Evolutionary conservation across 2,797 vertebrate genomes (phyloP), one percentile per base, ranked within the genome.

Genomic region (Lagodon rhomboides): DNA sequence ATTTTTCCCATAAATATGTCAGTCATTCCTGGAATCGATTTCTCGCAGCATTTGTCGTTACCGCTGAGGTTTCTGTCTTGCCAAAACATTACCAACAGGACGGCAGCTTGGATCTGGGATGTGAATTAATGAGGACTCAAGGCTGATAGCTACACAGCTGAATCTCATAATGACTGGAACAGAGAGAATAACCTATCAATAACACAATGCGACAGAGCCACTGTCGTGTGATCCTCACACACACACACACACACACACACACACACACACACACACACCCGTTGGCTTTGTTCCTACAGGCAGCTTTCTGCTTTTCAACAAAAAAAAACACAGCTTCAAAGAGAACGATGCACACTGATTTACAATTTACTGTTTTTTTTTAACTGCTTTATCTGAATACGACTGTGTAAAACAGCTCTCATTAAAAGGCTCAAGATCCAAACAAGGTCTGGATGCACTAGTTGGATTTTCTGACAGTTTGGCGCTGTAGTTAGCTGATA

Each of bases 121-220:
- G 50, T 27, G 76, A 80, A 79, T 84, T 86, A 86, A 86, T 88
- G 77, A 83, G 74, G 64, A 81, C 51, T 80, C 11, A 17, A 56
- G 74, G 43, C n/a, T 5, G 16, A 73, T 54, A 34, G 55, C 68
- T 69, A 20, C 67, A 55, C 50, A 34, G 75, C 75, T 55, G 55
- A 83, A 73, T 78, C 58, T 65, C 65, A 47, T 72, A 85, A 84
- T 78, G 68, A 79, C 60, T 73, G 67, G 68, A 82, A 78, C 71
- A 25, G 67, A 30, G 73, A 73, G 73, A 80, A 77, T 60, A 83
- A 74, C 46, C 54, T 34, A 79, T 85, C 79, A 85, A 73, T 72
- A 82, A 66, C 70, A 62, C 34, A 66, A 66, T 54, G 46, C 51
- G 67, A 75, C 74, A 74, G 55, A 73, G 82, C 51, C 38, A 38